Conservation (phyloP, 2,888 invertebrate species). For the Taphrorychus bicolor region DNA sequence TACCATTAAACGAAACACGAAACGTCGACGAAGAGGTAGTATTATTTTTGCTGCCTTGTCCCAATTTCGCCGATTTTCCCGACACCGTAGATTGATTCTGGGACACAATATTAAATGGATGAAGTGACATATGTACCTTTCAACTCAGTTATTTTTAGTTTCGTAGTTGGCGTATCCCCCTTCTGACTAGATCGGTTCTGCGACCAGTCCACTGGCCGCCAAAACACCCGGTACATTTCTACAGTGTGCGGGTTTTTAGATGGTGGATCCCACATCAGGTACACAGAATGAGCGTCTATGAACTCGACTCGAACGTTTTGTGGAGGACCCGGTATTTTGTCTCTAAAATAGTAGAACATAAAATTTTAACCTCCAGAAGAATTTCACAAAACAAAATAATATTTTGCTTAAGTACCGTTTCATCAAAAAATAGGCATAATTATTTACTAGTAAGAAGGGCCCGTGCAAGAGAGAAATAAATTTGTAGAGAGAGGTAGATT, state of each 20-base stretch:
- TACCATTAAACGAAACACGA: too few species aligned
- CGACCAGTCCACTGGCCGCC: conserved; percentile 71
- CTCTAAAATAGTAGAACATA: conserved; percentile 59
- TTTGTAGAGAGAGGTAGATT: too few species aligned
- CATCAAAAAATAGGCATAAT: too few species aligned
- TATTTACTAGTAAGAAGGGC: too few species aligned
- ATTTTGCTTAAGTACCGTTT: too few species aligned
- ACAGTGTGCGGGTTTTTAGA: conserved; percentile 82
- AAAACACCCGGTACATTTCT: conserved; percentile 83
- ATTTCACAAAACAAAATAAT: too few species aligned
- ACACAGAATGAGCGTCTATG: conserved; percentile 66
- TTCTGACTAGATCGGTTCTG: conserved; percentile 64
- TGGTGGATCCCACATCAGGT: conserved; percentile 78
- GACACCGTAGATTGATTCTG: too few species aligned
- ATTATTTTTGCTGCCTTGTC: too few species aligned
- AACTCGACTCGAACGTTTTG: conserved; percentile 67
- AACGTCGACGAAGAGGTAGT: too few species aligned
- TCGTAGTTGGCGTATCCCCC: conserved; percentile 76
- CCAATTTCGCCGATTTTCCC: too few species aligned
- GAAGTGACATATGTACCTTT: conserved; percentile 54
- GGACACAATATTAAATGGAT: too few species aligned
- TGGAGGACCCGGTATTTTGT: conserved; percentile 82
- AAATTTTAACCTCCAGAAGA: neutral
- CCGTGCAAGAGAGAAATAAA: too few species aligned
- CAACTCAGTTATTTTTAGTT: conserved; percentile 73